Evolutionary conservation across 2,797 vertebrate genomes (phyloP), one percentile per base, ranked within the genome.

Genomic region (Myotis vivesi): DNA sequence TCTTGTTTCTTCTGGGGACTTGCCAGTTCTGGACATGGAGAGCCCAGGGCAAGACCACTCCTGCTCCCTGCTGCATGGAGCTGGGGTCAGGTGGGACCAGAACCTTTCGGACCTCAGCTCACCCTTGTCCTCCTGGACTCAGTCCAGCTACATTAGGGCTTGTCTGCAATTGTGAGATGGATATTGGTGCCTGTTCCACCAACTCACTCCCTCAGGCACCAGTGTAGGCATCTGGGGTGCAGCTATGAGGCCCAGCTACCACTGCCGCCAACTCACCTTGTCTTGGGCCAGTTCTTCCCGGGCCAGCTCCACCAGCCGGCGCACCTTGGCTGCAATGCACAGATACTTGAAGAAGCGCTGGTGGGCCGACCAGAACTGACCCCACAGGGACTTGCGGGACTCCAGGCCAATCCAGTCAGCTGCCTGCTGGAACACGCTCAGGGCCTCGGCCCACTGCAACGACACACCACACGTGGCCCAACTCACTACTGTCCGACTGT

Each of bases 291-390:
- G 98, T 96, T 99, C 99, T 96, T 99, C 99, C 66, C 96, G 98
- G 92, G 99, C 99, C 94, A 99, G 98, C 97, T 99, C 99, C 64
- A 99, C 99, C 19, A 99, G 98, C 6, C 99, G 98, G 91, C 98
- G 99, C 95, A 99, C 99, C 94, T 99, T 99, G 96, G 99, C 99
- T 0, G 99, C 99, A 0, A 99, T 99, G 95, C 99, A 99, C 94
- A 99, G 99, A 97, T 99, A 99, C 98, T 99, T 99, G 98, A 99
- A 99, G 98, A 99, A 99, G 96, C 99, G 99, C 97, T 99, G 99
- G 94, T 99, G 99, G 57, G 99, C 99, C 0, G 99, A 99, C 99
- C 99, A 99, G 98, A 99, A 99, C 98, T 99, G 99, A 19, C 99
- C 99, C 99, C 99, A 99, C 72, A 99, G 98, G 0, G 99, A 99